Conservation (phyloP, 1,140 invertebrate species). For the Nixonia krombeini region DNA sequence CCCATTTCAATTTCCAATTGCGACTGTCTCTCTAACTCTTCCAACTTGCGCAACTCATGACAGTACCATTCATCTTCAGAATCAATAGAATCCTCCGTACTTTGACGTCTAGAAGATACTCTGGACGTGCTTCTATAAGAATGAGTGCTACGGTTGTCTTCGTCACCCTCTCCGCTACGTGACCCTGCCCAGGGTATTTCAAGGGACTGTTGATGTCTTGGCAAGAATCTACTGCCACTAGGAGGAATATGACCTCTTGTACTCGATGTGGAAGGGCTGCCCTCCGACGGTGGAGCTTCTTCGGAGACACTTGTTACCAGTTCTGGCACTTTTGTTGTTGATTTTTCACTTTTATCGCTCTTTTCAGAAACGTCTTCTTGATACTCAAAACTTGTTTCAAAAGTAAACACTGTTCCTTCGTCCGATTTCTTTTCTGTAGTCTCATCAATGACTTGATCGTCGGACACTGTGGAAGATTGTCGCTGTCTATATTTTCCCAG, state of each 20-base stretch:
- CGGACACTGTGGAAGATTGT: constrained; percentile 79
- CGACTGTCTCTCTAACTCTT: constrained; percentile 86
- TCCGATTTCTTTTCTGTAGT: constrained; percentile 67
- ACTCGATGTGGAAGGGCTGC: constrained; percentile 77
- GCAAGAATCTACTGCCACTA: constrained; percentile 72
- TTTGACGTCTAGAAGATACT: constrained; percentile 89
- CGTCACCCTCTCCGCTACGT: constrained; percentile 79
- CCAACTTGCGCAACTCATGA: constrained; percentile 87
- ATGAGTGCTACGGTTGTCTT: constrained; percentile 88
- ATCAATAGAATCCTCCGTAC: constrained; percentile 93
- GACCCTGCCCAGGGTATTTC: constrained; percentile 80
- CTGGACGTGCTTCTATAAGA: constrained; percentile 87
- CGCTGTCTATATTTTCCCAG: constrained; percentile 85
- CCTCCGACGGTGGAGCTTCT: constrained; percentile 72
- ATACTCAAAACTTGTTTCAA: constrained; percentile 58
- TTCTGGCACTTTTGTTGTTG: constrained; percentile 62
- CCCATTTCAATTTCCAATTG: constrained; percentile 78
- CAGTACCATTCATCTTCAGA: constrained; percentile 95
- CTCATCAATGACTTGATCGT: constrained; percentile 75
- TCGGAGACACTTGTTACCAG: constrained; percentile 65
- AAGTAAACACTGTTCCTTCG: constrained; percentile 43
- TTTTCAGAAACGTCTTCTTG: constrained; percentile 61
- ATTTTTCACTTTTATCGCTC: constrained; percentile 60
- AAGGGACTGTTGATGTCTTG: constrained; percentile 83
- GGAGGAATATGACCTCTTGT: constrained; percentile 70